phyloP scores from a whole-genome alignment of 1,140 invertebrate genomes.

The Phortica variegata region DNA sequence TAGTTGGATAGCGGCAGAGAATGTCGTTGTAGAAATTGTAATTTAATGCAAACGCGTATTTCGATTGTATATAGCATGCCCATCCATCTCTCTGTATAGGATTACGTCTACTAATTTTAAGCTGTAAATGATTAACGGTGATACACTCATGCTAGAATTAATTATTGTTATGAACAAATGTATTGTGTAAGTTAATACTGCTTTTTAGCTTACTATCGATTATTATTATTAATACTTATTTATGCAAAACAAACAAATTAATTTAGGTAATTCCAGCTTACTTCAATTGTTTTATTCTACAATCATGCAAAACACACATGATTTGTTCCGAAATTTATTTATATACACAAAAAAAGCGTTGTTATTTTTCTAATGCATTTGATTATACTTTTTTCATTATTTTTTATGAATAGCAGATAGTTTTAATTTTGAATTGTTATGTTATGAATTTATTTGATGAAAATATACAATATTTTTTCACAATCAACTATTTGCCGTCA shows the following conservation, averaged over 20 bases:
- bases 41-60: slow-evolving; percentile 13
- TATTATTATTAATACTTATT: slow-evolving; percentile 12
- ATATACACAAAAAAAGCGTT: slow-evolving; percentile 20
- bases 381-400: not conserved
- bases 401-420: slow-evolving; percentile 8
- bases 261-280: not conserved
- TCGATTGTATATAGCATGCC: slow-evolving; percentile 18
- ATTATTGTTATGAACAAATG: slow-evolving; percentile 48
- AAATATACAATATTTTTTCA: too few species aligned
- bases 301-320: slow-evolving; percentile 13
- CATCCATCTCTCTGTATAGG: slow-evolving; percentile 9
- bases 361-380: slow-evolving; percentile 3
- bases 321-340: slow-evolving; percentile 18
- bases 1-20: too few species aligned
- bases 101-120: slow-evolving; percentile 18
- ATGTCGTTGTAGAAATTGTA: too few species aligned
- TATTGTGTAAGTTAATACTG: slow-evolving; percentile 24
- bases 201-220: not conserved
- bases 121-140: slow-evolving; percentile 32
- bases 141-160: slow-evolving; percentile 44
- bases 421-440: too few species aligned
- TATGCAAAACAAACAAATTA: not conserved
- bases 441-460: too few species aligned
- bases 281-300: too few species aligned
- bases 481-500: too few species aligned